Evolutionary conservation across 1,140 invertebrate genomes (phyloP).

Genomic region (Drosophila nasuta): DNA sequence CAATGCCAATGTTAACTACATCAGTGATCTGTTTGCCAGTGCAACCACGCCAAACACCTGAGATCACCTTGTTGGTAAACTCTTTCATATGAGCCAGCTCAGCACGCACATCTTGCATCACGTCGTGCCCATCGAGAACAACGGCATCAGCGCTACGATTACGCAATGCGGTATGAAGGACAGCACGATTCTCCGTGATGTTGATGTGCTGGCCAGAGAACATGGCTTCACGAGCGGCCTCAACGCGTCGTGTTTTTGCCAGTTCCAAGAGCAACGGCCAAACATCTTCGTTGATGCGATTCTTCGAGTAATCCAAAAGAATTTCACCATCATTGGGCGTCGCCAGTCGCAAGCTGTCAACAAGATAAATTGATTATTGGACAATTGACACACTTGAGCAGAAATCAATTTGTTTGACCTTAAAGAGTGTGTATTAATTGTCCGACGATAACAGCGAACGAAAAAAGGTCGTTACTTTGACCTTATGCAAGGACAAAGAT

Average conservation of each 20-base stretch:
- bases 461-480: slow-evolving; percentile 63
- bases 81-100: slow-evolving; percentile 98
- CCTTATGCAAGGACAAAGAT: slow-evolving; percentile 77
- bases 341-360: slow-evolving; percentile 88
- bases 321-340: slow-evolving; percentile 95
- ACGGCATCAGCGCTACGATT: slow-evolving; percentile 93
- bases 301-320: slow-evolving; percentile 98
- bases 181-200: slow-evolving; percentile 98
- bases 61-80: slow-evolving; percentile 92
- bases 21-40: slow-evolving; percentile 98
- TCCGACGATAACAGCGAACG: slow-evolving; percentile 18
- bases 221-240: slow-evolving; percentile 95
- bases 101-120: slow-evolving; percentile 96
- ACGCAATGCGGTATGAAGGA: slow-evolving; percentile 97
- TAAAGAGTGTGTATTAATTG: slow-evolving; percentile 41
- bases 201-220: slow-evolving; percentile 98
- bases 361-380: slow-evolving; percentile 38
- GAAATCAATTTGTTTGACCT: slow-evolving; percentile 65
- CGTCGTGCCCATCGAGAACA: slow-evolving; percentile 94
- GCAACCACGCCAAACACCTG: slow-evolving; percentile 90
- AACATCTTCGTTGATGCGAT: slow-evolving; percentile 93
- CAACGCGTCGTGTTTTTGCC: slow-evolving; percentile 93
- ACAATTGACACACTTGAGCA: slow-evolving; percentile 15
- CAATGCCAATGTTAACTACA: slow-evolving; percentile 99
- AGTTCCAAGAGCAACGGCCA: slow-evolving; percentile 92